Evolutionary conservation across 2,888 invertebrate genomes (phyloP), one percentile per base, ranked within the genome.

Genomic region (Psylliodes chrysocephalus): DNA sequence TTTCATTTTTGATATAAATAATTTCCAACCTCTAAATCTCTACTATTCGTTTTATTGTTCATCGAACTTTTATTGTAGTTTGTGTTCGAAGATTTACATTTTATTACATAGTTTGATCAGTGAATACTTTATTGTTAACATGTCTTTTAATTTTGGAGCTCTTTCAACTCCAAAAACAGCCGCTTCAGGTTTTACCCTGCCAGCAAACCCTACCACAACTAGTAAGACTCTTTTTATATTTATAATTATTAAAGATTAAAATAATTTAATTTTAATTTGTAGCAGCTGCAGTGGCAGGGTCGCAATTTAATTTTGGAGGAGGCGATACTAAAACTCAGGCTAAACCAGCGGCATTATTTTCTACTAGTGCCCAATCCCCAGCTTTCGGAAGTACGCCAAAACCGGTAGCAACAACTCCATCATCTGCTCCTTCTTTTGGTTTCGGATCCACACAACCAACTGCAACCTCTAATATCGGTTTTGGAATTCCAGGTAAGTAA

Each of bases 171-270:
- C 76, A 1, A 73, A 72, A 75, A 73, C 76, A 12, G 72, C 74
- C 6, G 72, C 74, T 7, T 67, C 73, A 2, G 76, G 76, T 60
- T 83, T 82, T 51, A 83, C 81, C 59, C 80, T 81, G 46, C 77
- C 81, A 1, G 71, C 81, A 1, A 71, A 79, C 2, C 81, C 83
- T 42, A 75, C 71, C 5, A 64, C 71, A 44, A 22, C 22, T 6
- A 60, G 64, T 64, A 46, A 56, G 44, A 38, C n/a, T 14, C 12
- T 57, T 57, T 57, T n/a, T 33, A 35, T 28, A 35, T 38, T 10
- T 46, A 56, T 63, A 8, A n/a, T 14, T 28, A 7, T 49, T 12
- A 30, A 2, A 40, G 17, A 10, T 15, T 53, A 33, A 1, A 30
- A 22, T 12, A 25, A 47, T 35, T 33, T 7, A 17, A 49, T 33